Percentiles rank a stretch among this genome's conserved stretches.
Evolutionary conservation across 2,797 vertebrate species (phyloP).

Genomic region (Hippocampus kuda): DNA sequence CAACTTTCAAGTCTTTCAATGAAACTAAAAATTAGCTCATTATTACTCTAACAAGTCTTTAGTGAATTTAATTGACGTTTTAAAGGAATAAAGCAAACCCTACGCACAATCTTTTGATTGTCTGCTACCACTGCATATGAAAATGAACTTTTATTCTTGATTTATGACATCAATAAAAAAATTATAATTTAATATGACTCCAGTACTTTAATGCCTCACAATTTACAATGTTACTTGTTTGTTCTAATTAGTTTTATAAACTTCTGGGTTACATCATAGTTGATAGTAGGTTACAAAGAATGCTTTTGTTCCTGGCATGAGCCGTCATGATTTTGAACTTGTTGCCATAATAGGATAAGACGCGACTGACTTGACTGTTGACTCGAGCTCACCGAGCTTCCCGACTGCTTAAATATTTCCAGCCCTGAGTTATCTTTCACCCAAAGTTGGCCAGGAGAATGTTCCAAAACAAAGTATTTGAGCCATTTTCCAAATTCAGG

Average conservation of each 20-base stretch:
- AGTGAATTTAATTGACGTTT: neutral
- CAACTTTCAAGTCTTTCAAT: neutral
- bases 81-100: neutral
- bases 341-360: conserved; percentile 7
- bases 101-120: neutral
- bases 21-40: no score
- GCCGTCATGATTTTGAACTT: neutral
- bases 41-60: no score
- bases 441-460: neutral
- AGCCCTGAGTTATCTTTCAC: neutral
- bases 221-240: neutral
- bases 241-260: neutral
- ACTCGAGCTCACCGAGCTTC: neutral
- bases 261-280: neutral
- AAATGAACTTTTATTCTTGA: neutral
- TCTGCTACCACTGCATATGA: neutral
- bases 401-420: neutral
- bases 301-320: neutral
- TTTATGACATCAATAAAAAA: conserved; percentile 1
- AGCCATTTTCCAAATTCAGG: conserved; percentile 3
- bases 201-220: neutral
- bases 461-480: neutral
- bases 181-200: neutral
- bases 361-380: neutral
- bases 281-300: neutral